phyloP scores from a whole-genome alignment of 1,140 invertebrate genomes.

The Drosophila lacteicornis region DNA sequence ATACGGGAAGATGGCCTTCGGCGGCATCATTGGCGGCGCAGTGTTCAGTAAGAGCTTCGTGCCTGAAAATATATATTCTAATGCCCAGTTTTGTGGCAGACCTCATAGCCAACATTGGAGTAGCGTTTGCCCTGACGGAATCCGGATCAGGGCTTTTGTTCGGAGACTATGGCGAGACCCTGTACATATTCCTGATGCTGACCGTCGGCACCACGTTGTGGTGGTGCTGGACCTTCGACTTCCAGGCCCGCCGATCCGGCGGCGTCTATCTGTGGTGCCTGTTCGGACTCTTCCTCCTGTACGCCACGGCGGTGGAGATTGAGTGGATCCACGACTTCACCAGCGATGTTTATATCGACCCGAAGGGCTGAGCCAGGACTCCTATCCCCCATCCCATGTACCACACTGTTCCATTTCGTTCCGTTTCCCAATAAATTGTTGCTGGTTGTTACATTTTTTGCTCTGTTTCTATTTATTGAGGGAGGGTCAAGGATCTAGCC shows the following conservation, averaged over 20 bases:
- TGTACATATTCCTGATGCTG: constrained; percentile 49
- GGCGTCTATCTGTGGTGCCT: constrained; percentile 42
- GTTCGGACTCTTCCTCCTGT: constrained; percentile 35
- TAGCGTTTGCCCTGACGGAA: constrained; percentile 7
- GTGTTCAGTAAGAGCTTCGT: constrained; percentile 45
- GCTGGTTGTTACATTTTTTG: not conserved
- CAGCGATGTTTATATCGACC: not conserved
- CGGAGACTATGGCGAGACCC: constrained; percentile 43
- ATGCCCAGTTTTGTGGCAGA: constrained; percentile 13
- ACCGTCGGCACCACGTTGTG: constrained; percentile 23
- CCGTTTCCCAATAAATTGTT: not conserved
- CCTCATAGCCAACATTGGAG: constrained; percentile 22
- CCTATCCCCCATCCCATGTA: too few relatives aligned
- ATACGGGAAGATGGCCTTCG: constrained; percentile 66
- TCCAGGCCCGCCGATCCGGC: constrained; percentile 50
- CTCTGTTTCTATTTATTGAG: constrained; percentile 28
- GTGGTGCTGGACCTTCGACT: constrained; percentile 50
- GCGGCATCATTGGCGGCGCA: constrained; percentile 42
- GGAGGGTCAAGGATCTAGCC: constrained; percentile 25
- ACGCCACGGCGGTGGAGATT: constrained; percentile 17
- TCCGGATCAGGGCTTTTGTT: not conserved
- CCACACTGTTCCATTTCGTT: too few relatives aligned
- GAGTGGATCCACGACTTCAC: constrained; percentile 31
- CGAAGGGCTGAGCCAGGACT: not conserved
- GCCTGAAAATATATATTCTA: not conserved